Evolutionary conservation across 2,888 invertebrate genomes (phyloP).

Genomic region (Sthenelais limicola): DNA sequence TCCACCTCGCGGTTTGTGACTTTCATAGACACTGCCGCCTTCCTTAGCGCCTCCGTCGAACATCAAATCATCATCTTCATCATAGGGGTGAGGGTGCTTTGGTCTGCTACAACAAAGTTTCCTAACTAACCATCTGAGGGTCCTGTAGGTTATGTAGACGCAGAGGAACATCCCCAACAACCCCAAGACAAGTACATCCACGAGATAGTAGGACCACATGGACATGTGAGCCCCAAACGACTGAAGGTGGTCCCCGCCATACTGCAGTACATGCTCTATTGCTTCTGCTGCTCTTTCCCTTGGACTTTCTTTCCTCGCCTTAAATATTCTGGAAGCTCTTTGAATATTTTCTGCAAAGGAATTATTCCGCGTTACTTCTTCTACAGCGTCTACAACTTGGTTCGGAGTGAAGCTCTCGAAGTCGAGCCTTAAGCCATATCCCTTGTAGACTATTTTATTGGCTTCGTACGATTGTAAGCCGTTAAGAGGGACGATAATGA

Average conservation of each 20-base stretch:
- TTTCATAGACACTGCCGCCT: too few relatives aligned
- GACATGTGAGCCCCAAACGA: neutral
- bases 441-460: neutral
- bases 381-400: neutral
- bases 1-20: too few relatives aligned
- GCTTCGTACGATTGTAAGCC: constrained; percentile 1
- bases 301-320: neutral
- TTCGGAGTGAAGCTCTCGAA: neutral
- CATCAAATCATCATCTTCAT: too few relatives aligned
- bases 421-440: constrained; percentile 9
- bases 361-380: neutral
- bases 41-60: too few relatives aligned
- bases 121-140: too few relatives aligned
- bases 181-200: neutral
- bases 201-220: neutral
- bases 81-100: too few relatives aligned
- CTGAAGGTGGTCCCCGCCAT: constrained; percentile 17
- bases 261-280: constrained; percentile 8
- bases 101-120: too few relatives aligned
- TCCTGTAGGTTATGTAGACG: constrained; percentile 8
- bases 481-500: neutral
- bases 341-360: neutral
- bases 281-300: constrained; percentile 14
- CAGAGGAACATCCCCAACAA: neutral
- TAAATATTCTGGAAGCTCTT: constrained; percentile 7